Conservation (phyloP, 92 coral and sea anemone species). For the Bergia sp. region DNA sequence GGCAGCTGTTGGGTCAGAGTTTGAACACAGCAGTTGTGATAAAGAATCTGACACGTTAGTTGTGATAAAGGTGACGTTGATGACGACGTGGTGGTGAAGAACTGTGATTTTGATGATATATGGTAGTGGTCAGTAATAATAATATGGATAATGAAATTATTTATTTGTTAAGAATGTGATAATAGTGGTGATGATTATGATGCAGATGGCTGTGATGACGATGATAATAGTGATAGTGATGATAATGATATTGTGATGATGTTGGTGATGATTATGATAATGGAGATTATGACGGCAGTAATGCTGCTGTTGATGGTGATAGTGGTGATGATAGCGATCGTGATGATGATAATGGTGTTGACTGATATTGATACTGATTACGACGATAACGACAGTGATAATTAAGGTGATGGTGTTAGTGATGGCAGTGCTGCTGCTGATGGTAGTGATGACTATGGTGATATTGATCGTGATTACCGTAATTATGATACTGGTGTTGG, state of each 20-base stretch:
- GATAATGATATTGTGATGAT: neutral
- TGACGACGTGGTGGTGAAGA: neutral
- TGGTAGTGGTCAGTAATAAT: no score
- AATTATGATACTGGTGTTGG: neutral
- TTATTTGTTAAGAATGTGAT: neutral
- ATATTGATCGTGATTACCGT: neutral
- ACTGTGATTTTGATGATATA: no score
- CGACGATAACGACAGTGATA: neutral
- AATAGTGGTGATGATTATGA: neutral
- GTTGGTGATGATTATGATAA: neutral
- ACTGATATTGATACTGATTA: neutral
- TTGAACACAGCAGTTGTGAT: no score
- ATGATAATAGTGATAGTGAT: neutral
- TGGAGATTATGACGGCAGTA: neutral
- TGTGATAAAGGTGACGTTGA: no score
- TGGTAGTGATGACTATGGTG: neutral
- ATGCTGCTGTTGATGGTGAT: neutral
- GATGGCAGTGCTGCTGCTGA: neutral
- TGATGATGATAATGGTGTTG: neutral
- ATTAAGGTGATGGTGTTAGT: neutral
- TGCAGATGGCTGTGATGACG: neutral
- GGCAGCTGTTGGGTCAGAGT: no score
- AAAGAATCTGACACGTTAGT: no score
- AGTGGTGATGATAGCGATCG: no score
- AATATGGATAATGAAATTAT: no score